These are phyloP conservation scores for Drosophila prostipennis DNA, from an alignment of 2,888 invertebrate genomes.

Conservation along the genomic window DNA sequence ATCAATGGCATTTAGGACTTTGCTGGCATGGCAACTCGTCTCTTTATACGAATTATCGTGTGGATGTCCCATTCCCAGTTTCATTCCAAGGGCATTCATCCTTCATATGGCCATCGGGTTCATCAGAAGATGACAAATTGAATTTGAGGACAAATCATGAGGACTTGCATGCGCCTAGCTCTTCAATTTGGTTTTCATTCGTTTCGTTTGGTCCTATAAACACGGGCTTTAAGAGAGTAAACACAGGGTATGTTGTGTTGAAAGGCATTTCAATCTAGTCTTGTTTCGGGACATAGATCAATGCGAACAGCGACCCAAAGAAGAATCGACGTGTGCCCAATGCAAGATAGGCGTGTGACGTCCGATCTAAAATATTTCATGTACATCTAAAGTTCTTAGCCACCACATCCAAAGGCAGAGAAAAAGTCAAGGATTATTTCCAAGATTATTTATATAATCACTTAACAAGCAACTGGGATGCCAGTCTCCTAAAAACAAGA, in stretches of 20 bases:
- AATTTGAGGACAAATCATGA: slow-evolving; percentile 22
- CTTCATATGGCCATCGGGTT: slow-evolving; percentile 35
- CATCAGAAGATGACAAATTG: slow-evolving; percentile 34
- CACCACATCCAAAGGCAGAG: too few relatives aligned
- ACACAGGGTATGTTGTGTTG: not conserved
- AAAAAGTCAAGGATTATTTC: not conserved
- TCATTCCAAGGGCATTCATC: slow-evolving; percentile 13
- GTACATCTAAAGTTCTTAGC: too few relatives aligned
- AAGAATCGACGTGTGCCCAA: too few relatives aligned
- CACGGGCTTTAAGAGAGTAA: not conserved
- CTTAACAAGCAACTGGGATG: not conserved
- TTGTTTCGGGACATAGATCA: too few relatives aligned
- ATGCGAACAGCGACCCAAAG: too few relatives aligned
- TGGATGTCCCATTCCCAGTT: not conserved
- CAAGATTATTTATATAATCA: not conserved
- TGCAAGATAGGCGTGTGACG: too few relatives aligned
- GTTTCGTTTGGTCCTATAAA: not conserved
- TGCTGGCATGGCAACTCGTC: slow-evolving; percentile 37
- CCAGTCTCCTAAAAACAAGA: not conserved
- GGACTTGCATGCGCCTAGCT: not conserved
- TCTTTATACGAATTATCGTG: slow-evolving; percentile 6
- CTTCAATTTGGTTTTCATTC: not conserved
- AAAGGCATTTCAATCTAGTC: too few relatives aligned
- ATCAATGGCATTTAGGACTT: slow-evolving; percentile 55
- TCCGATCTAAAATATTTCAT: too few relatives aligned